Evolutionary conservation across 2,797 vertebrate genomes (phyloP).

Genomic region (Bucorvus abyssinicus): DNA sequence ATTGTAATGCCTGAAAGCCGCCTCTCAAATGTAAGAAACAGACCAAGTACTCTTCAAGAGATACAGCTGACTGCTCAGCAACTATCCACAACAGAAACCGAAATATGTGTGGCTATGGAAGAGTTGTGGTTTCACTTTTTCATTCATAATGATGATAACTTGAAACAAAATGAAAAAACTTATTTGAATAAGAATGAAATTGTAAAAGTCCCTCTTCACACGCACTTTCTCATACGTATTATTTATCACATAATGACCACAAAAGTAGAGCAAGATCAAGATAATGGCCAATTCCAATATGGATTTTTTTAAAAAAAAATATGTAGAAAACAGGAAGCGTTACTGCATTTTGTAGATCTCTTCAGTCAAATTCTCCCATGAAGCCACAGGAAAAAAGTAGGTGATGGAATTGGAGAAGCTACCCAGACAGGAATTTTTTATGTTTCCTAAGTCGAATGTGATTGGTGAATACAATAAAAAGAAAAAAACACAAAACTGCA

Average conservation of each 20-base stretch:
- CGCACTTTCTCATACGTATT: background rate
- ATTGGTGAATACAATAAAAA: background rate
- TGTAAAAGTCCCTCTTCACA: background rate
- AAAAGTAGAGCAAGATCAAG: background rate
- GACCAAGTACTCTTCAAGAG: background rate
- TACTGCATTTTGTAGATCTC: background rate
- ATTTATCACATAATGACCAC: background rate
- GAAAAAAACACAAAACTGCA: background rate
- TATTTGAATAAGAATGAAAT: background rate
- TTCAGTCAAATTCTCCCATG: background rate
- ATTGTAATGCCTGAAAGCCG: background rate
- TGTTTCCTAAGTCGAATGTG: background rate
- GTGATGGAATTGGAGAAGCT: background rate
- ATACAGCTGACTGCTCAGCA: background rate
- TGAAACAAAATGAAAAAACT: background rate
- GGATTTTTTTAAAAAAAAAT: background rate
- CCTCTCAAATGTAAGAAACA: background rate
- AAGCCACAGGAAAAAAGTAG: background rate
- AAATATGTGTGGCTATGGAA: background rate
- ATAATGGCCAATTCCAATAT: background rate
- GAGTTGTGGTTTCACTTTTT: background rate
- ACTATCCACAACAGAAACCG: rapidly evolving
- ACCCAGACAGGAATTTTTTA: background rate
- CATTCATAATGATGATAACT: background rate
- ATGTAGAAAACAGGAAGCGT: background rate